Evolutionary conservation across 1,140 invertebrate species (phyloP).

Genomic region (Ditylenchus dipsaci): DNA sequence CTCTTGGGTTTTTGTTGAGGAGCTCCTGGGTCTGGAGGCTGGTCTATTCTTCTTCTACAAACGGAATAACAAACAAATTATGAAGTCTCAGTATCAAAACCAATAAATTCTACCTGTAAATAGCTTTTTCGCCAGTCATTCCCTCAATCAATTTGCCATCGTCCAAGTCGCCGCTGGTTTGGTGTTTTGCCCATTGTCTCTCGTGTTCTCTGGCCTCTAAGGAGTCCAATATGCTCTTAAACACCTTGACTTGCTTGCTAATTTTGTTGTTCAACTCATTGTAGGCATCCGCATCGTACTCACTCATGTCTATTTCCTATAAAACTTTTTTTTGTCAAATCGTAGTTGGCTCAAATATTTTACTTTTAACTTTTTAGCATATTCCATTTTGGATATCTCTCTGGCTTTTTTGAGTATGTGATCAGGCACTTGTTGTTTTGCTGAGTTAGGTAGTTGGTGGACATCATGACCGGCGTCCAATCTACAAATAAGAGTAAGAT

Average conservation of each 20-base stretch:
- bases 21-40: conserved; percentile 72
- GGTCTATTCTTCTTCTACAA: conserved; percentile 42
- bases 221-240: conserved; percentile 63
- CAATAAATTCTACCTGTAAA: conserved; percentile 66
- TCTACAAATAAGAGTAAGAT: conserved; percentile 28
- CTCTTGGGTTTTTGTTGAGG: conserved; percentile 80
- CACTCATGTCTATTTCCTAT: conserved; percentile 86
- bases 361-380: conserved; percentile 67
- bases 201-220: conserved; percentile 84
- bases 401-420: conserved; percentile 75
- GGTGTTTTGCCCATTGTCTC: conserved; percentile 82
- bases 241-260: conserved; percentile 68
- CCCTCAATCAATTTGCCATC: conserved; percentile 90
- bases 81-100: not conserved
- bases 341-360: not conserved
- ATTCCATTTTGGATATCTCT: conserved; percentile 85
- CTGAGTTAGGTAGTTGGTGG: conserved; percentile 79
- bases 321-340: conserved; percentile 10
- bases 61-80: not conserved
- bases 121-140: conserved; percentile 72
- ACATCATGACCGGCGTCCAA: conserved; percentile 87
- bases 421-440: conserved; percentile 83
- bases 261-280: conserved; percentile 75
- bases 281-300: conserved; percentile 83
- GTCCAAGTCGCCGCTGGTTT: conserved; percentile 88